Evolutionary conservation across 2,888 invertebrate genomes (phyloP), one percentile per base, ranked within the genome.

Genomic region (Pyrgus malvae): DNA sequence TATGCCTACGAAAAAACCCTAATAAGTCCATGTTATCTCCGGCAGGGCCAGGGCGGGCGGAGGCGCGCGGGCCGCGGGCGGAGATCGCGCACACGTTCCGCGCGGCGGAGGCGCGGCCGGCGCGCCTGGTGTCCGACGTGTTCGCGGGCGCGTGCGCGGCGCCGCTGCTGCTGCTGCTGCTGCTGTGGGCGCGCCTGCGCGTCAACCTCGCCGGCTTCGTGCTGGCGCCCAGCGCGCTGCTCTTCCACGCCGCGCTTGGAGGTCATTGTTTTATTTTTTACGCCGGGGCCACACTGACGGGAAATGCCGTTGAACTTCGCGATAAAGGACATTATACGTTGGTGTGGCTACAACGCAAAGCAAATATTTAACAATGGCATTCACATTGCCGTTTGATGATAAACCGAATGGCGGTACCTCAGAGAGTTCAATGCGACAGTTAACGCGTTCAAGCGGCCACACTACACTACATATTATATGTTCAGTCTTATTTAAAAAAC

Each of bases 211-310:
- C 93, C 8, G 95, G 95, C 80, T 95, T 98, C 75, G 95, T 96
- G 8, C 76, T 95, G 54, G 92, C 95, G 19, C 81, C 95, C 48
- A 94, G 95, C 77, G 95, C 97, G n/a, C 78, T 98, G 41, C 92
- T 95, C 33, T 99, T 99, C 91, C 99, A 99, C 80, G 66, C 94
- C 2, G 96, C 98, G 55, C 92, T 99, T 33, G 97, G 95, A 78
- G 94, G 97, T 93, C 72, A 80, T 80, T 76, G 58, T 12, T 9
- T 8, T 23, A 12, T 23, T 40, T 21, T 21, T 21, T 21, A 6
- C 6, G 21, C 21, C 21, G 3, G 21, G 3, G 27, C 9, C 8
- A 8, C 27, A n/a, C n/a, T n/a, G n/a, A n/a, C n/a, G n/a, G n/a
- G n/a, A n/a, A n/a, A n/a, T n/a, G n/a, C n/a, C n/a, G n/a, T n/a